Conservation (phyloP, 1,140 invertebrate genomes). For the Antheraea mylitta region DNA sequence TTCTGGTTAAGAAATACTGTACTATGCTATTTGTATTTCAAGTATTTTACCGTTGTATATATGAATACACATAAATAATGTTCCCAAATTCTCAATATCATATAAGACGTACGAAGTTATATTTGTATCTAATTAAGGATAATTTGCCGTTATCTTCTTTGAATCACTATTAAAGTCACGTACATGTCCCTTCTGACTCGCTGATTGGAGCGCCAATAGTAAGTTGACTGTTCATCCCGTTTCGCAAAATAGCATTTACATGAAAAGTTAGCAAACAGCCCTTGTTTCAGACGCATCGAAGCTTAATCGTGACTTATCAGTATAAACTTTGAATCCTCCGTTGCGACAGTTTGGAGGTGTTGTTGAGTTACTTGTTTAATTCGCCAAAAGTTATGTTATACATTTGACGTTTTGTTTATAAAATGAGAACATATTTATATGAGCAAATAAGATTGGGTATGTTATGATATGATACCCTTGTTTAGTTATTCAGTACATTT, state of each 20-base stretch:
- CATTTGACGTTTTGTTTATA: not conserved
- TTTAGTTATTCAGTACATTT: too few species aligned
- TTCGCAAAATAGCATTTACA: conserved; percentile 27
- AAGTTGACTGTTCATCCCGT: not conserved
- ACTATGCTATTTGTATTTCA: too few species aligned
- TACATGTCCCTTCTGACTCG: conserved; percentile 21
- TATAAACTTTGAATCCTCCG: conserved; percentile 17
- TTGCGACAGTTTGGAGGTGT: conserved; percentile 14
- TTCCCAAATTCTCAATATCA: not conserved
- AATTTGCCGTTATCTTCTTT: not conserved
- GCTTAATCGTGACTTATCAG: conserved; percentile 41
- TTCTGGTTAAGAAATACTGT: too few species aligned
- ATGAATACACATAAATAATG: not conserved
- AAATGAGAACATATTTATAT: too few species aligned
- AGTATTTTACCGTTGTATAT: too few species aligned
- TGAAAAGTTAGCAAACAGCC: conserved; percentile 34
- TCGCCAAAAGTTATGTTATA: not conserved
- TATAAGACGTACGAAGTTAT: not conserved
- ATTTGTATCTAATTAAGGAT: not conserved
- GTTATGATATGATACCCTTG: too few species aligned
- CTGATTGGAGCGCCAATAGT: conserved; percentile 11
- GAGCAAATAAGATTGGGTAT: too few species aligned
- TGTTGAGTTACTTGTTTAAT: not conserved
- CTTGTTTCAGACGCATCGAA: conserved; percentile 25
- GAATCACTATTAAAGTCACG: conserved; percentile 6